Evolutionary conservation across 2,113 vertebrate species (phyloP), one percentile per base, ranked within the genome.

Genomic region (Ailurus styani): DNA sequence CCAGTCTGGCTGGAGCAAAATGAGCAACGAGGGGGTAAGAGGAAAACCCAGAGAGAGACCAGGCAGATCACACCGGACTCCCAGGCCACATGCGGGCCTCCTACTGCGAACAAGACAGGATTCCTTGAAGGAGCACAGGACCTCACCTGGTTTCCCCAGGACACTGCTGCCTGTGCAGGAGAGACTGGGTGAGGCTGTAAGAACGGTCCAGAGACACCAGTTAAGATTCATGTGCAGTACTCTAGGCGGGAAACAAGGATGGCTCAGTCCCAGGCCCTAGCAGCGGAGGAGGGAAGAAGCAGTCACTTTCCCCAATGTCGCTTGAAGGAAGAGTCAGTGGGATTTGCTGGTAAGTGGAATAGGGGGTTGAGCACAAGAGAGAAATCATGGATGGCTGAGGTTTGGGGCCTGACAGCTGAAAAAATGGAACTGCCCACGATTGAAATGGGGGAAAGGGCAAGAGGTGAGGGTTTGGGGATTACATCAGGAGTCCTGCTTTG

Each of bases 351-450:
- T 7, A 25, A 17, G 31, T 60, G 78, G 29, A n/a, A 25, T 14
- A 6, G 12, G 45, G 7, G 37, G 54, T 40, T 21, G 42, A 37
- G 29, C 25, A 11, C 37, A 9, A 60, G 45, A 64, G 37, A n/a
- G 13, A 75, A 23, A 15, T 15, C 13, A 0, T 3, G 5, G 2
- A 1, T 20, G 25, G 0, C 72, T 78, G 40, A 54, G 64, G 37
- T 20, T 81, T 37, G 23, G 2, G 31, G 37, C 77, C 68, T 29
- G 47, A 50, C 11, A 81, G 6, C 31, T 50, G 70, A n/a, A 42
- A 55, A 27, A 34, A 57, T 12, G 34, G 34, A 82, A 52, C 45
- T 37, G 34, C 23, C n/a, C 17, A 10, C 83, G 13, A 8, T 23
- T 27, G 52, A 78, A 84, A 66, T 25, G 25, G 34, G 54, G 20